A percentile compares a stretch with the other conserved stretches of the same genome.
phyloP scores from a whole-genome alignment of 1,140 invertebrate species.

The Heterodera schachtii region DNA sequence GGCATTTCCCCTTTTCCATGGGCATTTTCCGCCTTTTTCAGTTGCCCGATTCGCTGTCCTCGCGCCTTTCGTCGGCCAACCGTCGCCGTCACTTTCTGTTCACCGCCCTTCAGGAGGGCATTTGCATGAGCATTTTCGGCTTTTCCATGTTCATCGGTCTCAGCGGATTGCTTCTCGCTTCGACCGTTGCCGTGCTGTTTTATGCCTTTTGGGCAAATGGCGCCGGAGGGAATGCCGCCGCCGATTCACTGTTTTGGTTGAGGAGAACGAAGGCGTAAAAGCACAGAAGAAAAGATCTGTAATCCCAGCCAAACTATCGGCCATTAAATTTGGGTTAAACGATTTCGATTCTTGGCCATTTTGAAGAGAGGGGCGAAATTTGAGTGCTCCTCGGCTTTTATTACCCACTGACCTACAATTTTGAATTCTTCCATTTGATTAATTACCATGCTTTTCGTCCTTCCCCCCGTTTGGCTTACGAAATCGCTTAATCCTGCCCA shows the following conservation, averaged over 20 bases:
- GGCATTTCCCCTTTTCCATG: too few species aligned
- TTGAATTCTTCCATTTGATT: too few species aligned
- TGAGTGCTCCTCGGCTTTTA: too few species aligned
- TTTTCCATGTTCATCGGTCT: constrained; percentile 56
- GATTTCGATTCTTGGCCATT: too few species aligned
- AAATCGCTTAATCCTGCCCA: too few species aligned
- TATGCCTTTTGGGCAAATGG: constrained; percentile 32
- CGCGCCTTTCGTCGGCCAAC: neutral
- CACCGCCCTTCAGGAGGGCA: constrained; percentile 44
- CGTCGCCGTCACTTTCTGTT: constrained; percentile 18
- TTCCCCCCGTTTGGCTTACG: too few species aligned
- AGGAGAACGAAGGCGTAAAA: neutral
- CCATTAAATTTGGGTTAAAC: too few species aligned
- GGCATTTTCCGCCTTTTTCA: constrained; percentile 34
- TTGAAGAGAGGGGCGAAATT: too few species aligned
- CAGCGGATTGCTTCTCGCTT: constrained; percentile 49
- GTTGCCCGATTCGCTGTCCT: constrained; percentile 23
- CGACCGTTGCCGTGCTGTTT: constrained; percentile 51
- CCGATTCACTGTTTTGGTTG: neutral
- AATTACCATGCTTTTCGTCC: too few species aligned
- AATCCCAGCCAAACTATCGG: too few species aligned
- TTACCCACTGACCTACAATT: too few species aligned
- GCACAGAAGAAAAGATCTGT: neutral
- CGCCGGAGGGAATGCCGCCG: neutral
- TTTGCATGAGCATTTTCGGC: constrained; percentile 60